phyloP scores from a whole-genome alignment of 1,140 invertebrate genomes.

The Whitmania pigra region DNA sequence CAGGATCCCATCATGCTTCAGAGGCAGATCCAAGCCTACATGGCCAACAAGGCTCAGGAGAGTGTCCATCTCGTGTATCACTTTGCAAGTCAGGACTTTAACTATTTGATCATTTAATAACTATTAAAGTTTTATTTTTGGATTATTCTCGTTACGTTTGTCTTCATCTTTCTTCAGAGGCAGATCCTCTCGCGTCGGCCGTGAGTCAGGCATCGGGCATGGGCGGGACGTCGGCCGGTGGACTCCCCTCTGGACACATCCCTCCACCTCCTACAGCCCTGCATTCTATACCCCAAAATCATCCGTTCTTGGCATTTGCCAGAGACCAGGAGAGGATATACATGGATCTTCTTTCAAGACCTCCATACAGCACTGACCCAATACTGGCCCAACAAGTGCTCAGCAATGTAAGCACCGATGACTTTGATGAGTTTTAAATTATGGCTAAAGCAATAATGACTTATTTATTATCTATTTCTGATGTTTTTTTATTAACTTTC shows the following conservation, averaged over 20 bases:
- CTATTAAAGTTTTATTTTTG: no score
- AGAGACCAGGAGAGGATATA: constrained; percentile 43
- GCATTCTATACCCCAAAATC: constrained; percentile 43
- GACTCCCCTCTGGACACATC: constrained; percentile 24
- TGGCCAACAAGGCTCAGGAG: constrained; percentile 28
- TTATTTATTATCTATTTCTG: not conserved
- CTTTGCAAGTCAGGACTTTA: constrained; percentile 38
- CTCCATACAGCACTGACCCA: constrained; percentile 60
- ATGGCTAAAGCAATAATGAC: not conserved
- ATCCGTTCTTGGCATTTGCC: constrained; percentile 28
- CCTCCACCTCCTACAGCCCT: constrained; percentile 27
- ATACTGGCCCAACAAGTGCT: constrained; percentile 58
- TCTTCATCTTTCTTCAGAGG: not conserved
- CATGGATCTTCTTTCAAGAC: constrained; percentile 56
- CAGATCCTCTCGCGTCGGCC: constrained; percentile 22
- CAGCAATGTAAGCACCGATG: constrained; percentile 6
- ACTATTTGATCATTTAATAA: not conserved
- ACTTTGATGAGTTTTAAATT: not conserved
- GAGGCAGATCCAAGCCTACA: constrained; percentile 35
- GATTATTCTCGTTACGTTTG: no score
- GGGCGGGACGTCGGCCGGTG: constrained; percentile 25
- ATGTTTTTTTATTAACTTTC: no score
- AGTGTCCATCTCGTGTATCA: constrained; percentile 38
- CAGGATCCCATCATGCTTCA: constrained; percentile 31
- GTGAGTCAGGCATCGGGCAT: constrained; percentile 29